Conservation (phyloP, 2,888 invertebrate genomes). For the Drosophila crucigera region DNA sequence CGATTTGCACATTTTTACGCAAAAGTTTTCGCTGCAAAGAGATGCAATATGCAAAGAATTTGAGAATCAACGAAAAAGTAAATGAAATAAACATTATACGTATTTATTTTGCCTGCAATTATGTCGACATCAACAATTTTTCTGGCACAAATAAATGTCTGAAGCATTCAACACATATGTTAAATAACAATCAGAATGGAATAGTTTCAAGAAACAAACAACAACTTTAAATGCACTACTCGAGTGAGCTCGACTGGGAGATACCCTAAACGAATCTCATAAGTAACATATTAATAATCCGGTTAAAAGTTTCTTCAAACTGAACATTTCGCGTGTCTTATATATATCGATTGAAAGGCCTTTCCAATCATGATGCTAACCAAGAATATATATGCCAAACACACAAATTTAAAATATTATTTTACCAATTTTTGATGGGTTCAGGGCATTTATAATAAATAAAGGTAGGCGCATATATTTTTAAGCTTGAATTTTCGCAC, state of each 20-base stretch:
- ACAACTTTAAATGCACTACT: not conserved
- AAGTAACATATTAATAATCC: not conserved
- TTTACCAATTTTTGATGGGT: accelerated
- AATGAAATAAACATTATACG: not conserved
- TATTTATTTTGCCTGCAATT: not conserved
- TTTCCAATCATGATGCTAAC: not conserved
- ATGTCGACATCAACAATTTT: not conserved
- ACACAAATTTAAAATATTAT: not conserved
- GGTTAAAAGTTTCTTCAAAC: not conserved
- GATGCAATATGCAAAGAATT: slow-evolving; percentile 14
- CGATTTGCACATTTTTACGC: slow-evolving; percentile 17
- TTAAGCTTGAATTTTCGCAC: not conserved
- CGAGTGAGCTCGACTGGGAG: not conserved
- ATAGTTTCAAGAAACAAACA: not conserved
- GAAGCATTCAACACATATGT: slow-evolving; percentile 4
- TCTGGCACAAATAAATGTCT: not conserved
- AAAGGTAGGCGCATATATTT: accelerated
- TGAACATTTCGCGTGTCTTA: too few species aligned
- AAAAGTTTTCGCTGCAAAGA: slow-evolving; percentile 39
- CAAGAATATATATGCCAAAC: not conserved
- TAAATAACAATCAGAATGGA: slow-evolving; percentile 1
- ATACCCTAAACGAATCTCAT: not conserved
- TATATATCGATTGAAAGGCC: not conserved
- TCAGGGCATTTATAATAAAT: not conserved
- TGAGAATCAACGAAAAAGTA: not conserved